Conservation (phyloP, 2,113 vertebrate species). For the Arvicanthis niloticus region DNA sequence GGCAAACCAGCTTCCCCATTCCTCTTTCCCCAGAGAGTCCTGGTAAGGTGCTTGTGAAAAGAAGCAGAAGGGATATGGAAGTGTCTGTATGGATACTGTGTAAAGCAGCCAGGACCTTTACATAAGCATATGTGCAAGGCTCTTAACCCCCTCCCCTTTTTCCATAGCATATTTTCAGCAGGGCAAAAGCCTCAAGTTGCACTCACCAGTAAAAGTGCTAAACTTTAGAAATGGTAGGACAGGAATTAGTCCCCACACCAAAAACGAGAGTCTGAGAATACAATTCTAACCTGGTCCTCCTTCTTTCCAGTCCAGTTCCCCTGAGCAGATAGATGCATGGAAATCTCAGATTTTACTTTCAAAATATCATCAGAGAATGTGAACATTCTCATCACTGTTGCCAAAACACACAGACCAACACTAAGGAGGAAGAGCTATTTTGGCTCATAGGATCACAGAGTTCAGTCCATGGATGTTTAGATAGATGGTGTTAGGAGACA, state of each 20-base stretch:
- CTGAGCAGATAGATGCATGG: neutral
- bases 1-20: accelerated
- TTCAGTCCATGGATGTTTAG: neutral
- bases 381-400: neutral
- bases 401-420: neutral
- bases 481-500: neutral
- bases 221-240: neutral
- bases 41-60: neutral
- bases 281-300: neutral
- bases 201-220: neutral
- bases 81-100: neutral
- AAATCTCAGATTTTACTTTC: neutral
- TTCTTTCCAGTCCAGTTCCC: neutral
- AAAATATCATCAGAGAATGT: neutral
- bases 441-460: neutral
- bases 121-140: neutral
- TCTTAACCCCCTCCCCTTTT: neutral
- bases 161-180: neutral
- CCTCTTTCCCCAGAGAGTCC: neutral
- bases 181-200: neutral
- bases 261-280: neutral
- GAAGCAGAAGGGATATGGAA: neutral
- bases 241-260: neutral
- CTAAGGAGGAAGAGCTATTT: neutral
- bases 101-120: neutral